Percentiles rank a stretch among this genome's conserved stretches.
phyloP scores from a whole-genome alignment of 2,113 vertebrate species.

The Oncorhynchus nerka region DNA sequence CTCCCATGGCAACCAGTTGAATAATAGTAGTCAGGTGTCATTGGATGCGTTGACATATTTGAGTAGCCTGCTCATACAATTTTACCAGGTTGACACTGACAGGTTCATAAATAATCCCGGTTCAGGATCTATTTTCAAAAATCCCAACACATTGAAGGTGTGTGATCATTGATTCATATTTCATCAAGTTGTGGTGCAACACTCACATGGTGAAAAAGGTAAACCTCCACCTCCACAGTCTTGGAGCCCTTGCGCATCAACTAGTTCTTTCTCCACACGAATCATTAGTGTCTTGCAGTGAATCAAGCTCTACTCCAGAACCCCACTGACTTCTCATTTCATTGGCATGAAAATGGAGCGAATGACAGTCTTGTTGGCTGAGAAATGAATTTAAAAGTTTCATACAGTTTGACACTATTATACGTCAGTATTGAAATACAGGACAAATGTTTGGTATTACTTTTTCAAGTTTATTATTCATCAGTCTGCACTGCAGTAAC shows the following conservation, averaged over 20 bases:
- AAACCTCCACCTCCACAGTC: conserved; percentile 41
- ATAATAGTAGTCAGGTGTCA: background rate
- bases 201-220: conserved; percentile 1
- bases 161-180: conserved; percentile 31
- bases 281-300: conserved; percentile 53
- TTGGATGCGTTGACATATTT: conserved; percentile 6
- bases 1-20: background rate
- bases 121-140: conserved; percentile 20
- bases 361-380: conserved; percentile 35
- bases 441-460: background rate
- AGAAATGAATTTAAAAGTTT: conserved; percentile 3
- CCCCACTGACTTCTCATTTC: conserved; percentile 25
- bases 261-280: conserved; percentile 42
- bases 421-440: background rate
- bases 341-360: conserved; percentile 5
- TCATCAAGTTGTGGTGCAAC: background rate
- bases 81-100: conserved; percentile 26
- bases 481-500: too few relatives aligned
- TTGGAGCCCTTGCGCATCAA: conserved; percentile 43
- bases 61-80: conserved; percentile 17
- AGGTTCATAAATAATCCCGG: conserved; percentile 27
- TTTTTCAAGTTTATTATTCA: too few relatives aligned
- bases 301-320: conserved; percentile 44
- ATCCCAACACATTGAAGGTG: conserved; percentile 24
- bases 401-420: background rate